Evolutionary conservation across 2,113 vertebrate genomes (phyloP).

Genomic region (Cyprinodon brontotheroides): DNA sequence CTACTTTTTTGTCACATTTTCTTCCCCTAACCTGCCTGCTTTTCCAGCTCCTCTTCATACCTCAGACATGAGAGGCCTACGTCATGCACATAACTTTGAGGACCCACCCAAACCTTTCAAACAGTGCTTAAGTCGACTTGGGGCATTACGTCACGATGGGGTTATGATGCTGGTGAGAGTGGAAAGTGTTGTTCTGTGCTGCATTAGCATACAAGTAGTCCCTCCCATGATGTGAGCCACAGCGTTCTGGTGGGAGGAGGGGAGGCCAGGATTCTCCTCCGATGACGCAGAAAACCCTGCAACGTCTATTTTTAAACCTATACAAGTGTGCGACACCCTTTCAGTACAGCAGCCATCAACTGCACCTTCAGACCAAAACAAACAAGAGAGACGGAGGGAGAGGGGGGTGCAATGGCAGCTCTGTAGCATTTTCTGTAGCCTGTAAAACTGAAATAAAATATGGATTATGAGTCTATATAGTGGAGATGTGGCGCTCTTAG

Average conservation of each 20-base stretch:
- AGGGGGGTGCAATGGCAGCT: slow-evolving; percentile 4
- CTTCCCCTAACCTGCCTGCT: slow-evolving; percentile 31
- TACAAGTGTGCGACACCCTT: slow-evolving; percentile 66
- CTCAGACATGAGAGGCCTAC: slow-evolving; percentile 28
- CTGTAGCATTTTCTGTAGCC: slow-evolving; percentile 15
- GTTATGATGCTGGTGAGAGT: slow-evolving; percentile 38
- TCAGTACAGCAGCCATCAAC: slow-evolving; percentile 64
- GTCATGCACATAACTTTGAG: slow-evolving; percentile 27
- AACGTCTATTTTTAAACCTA: slow-evolving; percentile 73
- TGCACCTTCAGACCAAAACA: slow-evolving; percentile 58
- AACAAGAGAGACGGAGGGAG: slow-evolving; percentile 32
- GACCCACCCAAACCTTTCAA: slow-evolving; percentile 43
- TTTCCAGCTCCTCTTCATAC: slow-evolving; percentile 58
- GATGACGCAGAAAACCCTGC: slow-evolving; percentile 66
- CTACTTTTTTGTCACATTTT: not conserved
- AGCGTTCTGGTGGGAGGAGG: slow-evolving; percentile 19
- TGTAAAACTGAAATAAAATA: slow-evolving; percentile 50
- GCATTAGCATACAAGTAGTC: slow-evolving; percentile 50
- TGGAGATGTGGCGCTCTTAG: slow-evolving; percentile 48
- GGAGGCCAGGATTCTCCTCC: slow-evolving; percentile 67
- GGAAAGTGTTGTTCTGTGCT: slow-evolving; percentile 50
- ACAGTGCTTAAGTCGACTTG: slow-evolving; percentile 28
- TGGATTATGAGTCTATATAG: slow-evolving; percentile 54
- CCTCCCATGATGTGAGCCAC: slow-evolving; percentile 40
- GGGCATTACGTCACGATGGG: slow-evolving; percentile 36